phyloP scores from a whole-genome alignment of 2,888 invertebrate genomes.

The Caenorhabditis drosophilae region DNA sequence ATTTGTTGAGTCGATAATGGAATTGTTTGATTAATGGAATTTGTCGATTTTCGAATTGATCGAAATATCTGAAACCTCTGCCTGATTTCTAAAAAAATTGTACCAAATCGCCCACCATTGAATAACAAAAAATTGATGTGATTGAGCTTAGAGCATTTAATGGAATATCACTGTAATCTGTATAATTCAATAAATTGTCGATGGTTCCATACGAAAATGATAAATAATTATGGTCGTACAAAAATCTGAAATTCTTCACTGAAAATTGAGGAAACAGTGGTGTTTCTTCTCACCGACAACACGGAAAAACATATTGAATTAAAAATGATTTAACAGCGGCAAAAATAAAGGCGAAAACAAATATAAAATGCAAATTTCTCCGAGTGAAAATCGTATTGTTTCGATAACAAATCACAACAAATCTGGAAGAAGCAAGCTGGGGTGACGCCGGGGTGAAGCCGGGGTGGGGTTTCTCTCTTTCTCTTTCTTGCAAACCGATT shows the following conservation, averaged over 20 bases:
- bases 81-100: not conserved
- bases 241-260: slow-evolving; percentile 25
- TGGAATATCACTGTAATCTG: slow-evolving; percentile 45
- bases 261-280: not conserved
- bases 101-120: not conserved
- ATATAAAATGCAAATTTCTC: slow-evolving; percentile 10
- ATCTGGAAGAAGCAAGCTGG: too few relatives aligned
- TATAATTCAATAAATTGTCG: slow-evolving; percentile 32
- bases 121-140: slow-evolving; percentile 36
- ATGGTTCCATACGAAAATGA: slow-evolving; percentile 39
- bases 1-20: slow-evolving; percentile 4
- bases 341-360: slow-evolving; percentile 10
- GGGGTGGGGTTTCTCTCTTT: too few relatives aligned
- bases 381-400: slow-evolving; percentile 14
- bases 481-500: too few relatives aligned
- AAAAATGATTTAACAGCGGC: slow-evolving; percentile 25
- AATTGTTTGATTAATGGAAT: slow-evolving; percentile 11
- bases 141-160: slow-evolving; percentile 38
- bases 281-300: slow-evolving; percentile 29
- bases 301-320: slow-evolving; percentile 43
- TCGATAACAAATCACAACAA: slow-evolving; percentile 32
- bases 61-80: not conserved
- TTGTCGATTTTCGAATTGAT: slow-evolving; percentile 3
- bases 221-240: slow-evolving; percentile 34
- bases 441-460: too few relatives aligned